These are phyloP conservation scores for Aphrocallistes beatrix DNA, from an alignment of 37 sponge, comb jelly and placozoan species.

Conservation along the genomic window DNA sequence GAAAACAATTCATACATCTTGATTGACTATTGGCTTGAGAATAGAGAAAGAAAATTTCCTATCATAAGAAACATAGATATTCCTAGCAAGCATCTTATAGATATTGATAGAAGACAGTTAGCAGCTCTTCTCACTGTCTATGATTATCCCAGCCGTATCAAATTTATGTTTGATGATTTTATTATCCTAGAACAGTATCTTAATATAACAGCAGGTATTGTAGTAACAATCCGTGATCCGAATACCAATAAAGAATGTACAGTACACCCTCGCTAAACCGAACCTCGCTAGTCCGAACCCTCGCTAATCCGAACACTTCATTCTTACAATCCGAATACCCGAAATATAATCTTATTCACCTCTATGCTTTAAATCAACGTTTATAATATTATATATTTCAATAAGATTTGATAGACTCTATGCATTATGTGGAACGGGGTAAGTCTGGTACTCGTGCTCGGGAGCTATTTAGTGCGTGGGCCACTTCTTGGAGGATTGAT, in stretches of 20 bases:
- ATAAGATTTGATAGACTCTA: too few species aligned
- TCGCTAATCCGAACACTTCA: too few species aligned
- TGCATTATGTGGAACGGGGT: too few species aligned
- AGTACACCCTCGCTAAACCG: too few species aligned
- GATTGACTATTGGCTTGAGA: background rate
- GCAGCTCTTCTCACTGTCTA: background rate
- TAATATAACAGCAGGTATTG: background rate
- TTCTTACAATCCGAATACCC: too few species aligned
- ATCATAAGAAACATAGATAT: background rate
- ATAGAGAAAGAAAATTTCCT: background rate
- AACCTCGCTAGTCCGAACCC: too few species aligned
- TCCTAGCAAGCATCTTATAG: background rate
- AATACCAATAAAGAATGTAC: background rate
- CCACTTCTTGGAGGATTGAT: too few species aligned
- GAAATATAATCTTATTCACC: too few species aligned
- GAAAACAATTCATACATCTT: background rate
- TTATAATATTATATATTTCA: too few species aligned
- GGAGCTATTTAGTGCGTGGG: too few species aligned
- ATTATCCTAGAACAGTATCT: background rate
- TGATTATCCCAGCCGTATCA: background rate
- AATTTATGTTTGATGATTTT: background rate
- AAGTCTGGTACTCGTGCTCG: too few species aligned
- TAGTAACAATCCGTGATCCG: background rate
- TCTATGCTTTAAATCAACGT: too few species aligned
- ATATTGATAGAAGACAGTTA: background rate